Conservation (phyloP, 1,140 invertebrate species). For the Zaprionus taronus region DNA sequence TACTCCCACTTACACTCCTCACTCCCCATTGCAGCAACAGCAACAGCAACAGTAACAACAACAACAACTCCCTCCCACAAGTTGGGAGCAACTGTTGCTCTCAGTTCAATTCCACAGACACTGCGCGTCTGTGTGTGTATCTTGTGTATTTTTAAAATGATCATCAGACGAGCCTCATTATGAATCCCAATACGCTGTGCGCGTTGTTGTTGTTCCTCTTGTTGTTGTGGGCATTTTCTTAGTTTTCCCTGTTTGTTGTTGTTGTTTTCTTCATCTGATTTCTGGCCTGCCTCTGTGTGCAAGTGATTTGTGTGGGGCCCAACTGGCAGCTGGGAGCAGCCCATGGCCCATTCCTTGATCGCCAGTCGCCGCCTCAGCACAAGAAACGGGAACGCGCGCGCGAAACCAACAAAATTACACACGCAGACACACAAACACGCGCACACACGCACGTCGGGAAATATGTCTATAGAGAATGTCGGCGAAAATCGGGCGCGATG, state of each 20-base stretch:
- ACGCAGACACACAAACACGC: neutral
- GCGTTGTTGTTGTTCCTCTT: neutral
- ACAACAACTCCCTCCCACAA: conserved; percentile 25
- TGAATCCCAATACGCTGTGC: conserved; percentile 56
- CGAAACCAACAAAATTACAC: conserved; percentile 16
- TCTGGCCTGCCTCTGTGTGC: conserved; percentile 53
- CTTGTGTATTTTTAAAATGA: conserved; percentile 64
- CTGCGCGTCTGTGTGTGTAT: conserved; percentile 5
- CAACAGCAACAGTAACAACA: neutral
- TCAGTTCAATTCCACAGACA: conserved; percentile 19
- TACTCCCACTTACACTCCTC: neutral
- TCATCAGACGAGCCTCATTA: conserved; percentile 65
- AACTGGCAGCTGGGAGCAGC: conserved; percentile 62
- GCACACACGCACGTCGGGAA: neutral
- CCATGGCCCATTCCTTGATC: conserved; percentile 73
- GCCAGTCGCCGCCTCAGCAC: conserved; percentile 60
- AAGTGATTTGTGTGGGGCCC: conserved; percentile 47
- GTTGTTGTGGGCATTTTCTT: neutral
- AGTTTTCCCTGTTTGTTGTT: conserved; percentile 23
- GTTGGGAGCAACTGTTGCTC: conserved; percentile 15
- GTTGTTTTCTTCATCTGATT: conserved; percentile 11
- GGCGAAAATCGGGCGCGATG: conserved; percentile 22
- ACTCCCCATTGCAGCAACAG: neutral
- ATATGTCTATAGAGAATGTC: conserved; percentile 18
- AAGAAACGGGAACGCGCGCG: conserved; percentile 62